phyloP scores from a whole-genome alignment of 2,888 invertebrate species.

The Sepiola atlantica region DNA sequence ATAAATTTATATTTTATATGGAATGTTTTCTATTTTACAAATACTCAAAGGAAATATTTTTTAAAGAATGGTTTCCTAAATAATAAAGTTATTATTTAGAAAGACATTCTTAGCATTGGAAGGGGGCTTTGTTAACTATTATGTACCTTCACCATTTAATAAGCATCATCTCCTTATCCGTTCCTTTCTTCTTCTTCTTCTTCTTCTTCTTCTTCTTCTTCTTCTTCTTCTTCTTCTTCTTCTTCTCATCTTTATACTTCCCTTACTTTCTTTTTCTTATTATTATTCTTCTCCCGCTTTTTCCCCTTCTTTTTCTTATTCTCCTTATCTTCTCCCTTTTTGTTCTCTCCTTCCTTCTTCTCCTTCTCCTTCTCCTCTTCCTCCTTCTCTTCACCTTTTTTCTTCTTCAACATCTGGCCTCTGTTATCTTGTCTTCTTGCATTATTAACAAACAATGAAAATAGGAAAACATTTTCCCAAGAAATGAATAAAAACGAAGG shows the following conservation, averaged over 20 bases:
- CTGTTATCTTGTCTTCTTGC: constrained; percentile 32
- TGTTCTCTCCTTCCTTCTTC: not conserved
- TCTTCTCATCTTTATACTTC: not conserved
- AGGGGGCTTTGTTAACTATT: no score
- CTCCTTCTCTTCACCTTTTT: not conserved
- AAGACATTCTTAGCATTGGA: no score
- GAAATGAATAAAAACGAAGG: not conserved
- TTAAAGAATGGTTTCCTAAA: no score
- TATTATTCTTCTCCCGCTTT: not conserved
- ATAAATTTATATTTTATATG: no score
- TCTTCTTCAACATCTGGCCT: not conserved
- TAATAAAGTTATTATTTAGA: no score
- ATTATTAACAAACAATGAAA: constrained; percentile 8
- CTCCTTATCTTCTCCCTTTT: not conserved
- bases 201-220: not conserved
- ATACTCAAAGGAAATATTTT: no score
- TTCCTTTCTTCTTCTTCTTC: no score
- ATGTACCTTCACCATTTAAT: not conserved
- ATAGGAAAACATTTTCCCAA: not conserved
- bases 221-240: no score
- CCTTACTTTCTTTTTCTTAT: not conserved
- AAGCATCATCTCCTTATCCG: no score
- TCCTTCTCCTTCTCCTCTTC: not conserved
- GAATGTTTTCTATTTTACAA: no score
- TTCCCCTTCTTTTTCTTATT: not conserved